Conservation (phyloP, 2,797 vertebrate species). For the Platalea minor region DNA sequence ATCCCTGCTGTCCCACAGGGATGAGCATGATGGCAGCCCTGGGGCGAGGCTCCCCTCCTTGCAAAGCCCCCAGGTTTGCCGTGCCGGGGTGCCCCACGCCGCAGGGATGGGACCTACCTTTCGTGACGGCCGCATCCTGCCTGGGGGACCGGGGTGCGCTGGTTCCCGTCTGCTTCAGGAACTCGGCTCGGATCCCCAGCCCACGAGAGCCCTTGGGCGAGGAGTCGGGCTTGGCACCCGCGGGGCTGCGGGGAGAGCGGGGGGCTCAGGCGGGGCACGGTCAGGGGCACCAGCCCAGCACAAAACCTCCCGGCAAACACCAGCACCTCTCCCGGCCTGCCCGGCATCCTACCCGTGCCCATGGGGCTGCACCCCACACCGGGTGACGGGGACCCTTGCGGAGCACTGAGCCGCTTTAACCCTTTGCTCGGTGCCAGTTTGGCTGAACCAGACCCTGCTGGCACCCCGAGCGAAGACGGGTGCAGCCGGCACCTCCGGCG, state of each 20-base stretch:
- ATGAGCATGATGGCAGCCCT: rapidly evolving
- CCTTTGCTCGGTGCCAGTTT: rapidly evolving
- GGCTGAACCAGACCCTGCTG: rapidly evolving
- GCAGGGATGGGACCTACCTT: conserved; percentile 56
- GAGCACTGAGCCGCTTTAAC: background rate
- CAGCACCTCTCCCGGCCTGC: rapidly evolving
- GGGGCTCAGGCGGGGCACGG: background rate
- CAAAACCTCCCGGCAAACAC: background rate
- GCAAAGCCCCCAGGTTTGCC: rapidly evolving
- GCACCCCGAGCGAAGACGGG: background rate
- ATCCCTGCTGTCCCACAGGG: background rate
- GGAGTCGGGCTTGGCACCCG: conserved; percentile 88
- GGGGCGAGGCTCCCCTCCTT: background rate
- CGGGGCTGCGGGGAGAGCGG: conserved; percentile 78
- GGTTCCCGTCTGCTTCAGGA: conserved; percentile 79
- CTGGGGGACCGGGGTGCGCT: conserved; percentile 84
- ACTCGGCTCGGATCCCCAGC: conserved; percentile 83
- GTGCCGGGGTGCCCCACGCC: rapidly evolving
- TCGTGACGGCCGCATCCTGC: conserved; percentile 73
- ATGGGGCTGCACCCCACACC: background rate
- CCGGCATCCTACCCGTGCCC: background rate
- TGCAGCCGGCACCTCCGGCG: rapidly evolving
- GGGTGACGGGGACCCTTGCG: background rate
- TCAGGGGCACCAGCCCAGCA: background rate
- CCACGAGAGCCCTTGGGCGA: conserved; percentile 87